Evolutionary conservation across 2,888 invertebrate genomes (phyloP).

Genomic region (Catonia carolina): DNA sequence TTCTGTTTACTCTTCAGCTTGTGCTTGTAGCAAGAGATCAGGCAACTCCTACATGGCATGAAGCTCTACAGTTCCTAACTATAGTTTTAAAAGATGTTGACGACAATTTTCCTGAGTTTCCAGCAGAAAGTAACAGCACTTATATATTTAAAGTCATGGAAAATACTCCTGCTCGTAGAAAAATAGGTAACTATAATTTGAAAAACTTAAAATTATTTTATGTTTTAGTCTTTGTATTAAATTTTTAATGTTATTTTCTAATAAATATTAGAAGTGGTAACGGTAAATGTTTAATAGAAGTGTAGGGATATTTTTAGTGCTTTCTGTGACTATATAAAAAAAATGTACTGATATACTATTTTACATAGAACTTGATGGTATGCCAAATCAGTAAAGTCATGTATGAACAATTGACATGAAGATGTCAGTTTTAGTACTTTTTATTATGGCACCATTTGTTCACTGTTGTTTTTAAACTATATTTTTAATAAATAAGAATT

Average conservation of each 20-base stretch:
- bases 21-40: conserved; percentile 77
- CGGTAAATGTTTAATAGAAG: no score
- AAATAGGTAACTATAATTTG: conserved; percentile 51
- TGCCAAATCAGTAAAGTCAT: no score
- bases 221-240: not conserved
- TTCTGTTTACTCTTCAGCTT: conserved; percentile 48
- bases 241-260: not conserved
- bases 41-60: conserved; percentile 72
- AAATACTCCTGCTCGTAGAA: conserved; percentile 56
- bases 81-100: conserved; percentile 72
- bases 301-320: no score
- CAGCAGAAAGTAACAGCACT: conserved; percentile 47
- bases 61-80: conserved; percentile 66
- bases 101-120: conserved; percentile 74
- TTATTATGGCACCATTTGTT: no score
- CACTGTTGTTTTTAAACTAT: no score
- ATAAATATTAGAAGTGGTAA: no score
- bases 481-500: no score
- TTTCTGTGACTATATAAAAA: no score
- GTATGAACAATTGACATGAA: no score
- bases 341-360: no score
- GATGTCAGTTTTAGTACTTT: no score
- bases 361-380: no score
- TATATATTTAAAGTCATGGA: conserved; percentile 66
- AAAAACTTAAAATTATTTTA: not conserved